These are phyloP conservation scores for Portevinia maculata DNA, from an alignment of 2,888 invertebrate species.

Conservation along the genomic window DNA sequence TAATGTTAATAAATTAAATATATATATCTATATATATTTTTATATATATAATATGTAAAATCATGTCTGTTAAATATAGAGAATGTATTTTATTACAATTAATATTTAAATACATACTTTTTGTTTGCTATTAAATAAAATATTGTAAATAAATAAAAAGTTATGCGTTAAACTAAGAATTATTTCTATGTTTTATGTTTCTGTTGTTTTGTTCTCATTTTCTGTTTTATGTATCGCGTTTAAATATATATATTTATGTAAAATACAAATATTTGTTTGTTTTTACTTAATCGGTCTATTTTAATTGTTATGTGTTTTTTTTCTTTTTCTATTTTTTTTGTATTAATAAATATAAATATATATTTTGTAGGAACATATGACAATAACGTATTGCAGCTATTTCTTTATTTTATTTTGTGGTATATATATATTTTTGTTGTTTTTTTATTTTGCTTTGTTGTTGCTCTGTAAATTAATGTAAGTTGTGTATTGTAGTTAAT, in stretches of 20 bases:
- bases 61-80: slow-evolving; percentile 61
- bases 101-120: slow-evolving; percentile 52
- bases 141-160: slow-evolving; percentile 59
- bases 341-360: slow-evolving; percentile 77
- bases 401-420: slow-evolving; percentile 76
- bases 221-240: slow-evolving; percentile 65
- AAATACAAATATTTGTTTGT: slow-evolving; percentile 66
- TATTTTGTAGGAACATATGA: slow-evolving; percentile 83
- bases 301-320: slow-evolving; percentile 59
- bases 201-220: slow-evolving; percentile 13
- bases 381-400: slow-evolving; percentile 83
- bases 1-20: slow-evolving; percentile 76
- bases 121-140: slow-evolving; percentile 39
- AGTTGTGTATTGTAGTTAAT: slow-evolving; percentile 15
- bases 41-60: slow-evolving; percentile 72
- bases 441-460: slow-evolving; percentile 67
- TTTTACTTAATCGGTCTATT: slow-evolving; percentile 68
- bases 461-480: slow-evolving; percentile 69
- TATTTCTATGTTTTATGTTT: slow-evolving; percentile 49
- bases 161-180: slow-evolving; percentile 53
- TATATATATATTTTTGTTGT: slow-evolving; percentile 53
- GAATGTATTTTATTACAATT: slow-evolving; percentile 61
- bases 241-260: slow-evolving; percentile 71
- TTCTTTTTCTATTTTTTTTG: slow-evolving; percentile 74
- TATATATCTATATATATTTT: slow-evolving; percentile 75